Conservation (phyloP, 2,113 vertebrate genomes). For the Triplophysa tibetana region DNA sequence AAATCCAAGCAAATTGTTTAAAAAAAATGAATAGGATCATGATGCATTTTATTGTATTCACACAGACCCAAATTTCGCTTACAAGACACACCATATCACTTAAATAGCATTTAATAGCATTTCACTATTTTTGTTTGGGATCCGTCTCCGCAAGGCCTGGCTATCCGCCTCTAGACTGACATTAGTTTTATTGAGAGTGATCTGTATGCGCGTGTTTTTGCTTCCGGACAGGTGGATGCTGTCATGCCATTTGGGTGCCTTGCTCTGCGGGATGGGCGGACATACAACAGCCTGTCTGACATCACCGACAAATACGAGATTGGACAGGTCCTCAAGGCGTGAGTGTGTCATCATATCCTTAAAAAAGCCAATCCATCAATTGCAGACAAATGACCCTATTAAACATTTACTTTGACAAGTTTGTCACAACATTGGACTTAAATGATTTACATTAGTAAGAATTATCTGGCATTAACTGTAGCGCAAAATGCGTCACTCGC, state of each 20-base stretch:
- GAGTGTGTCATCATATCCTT: constrained; percentile 62
- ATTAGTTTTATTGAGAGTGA: constrained; percentile 50
- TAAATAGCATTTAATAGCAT: background rate
- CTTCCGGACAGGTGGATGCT: constrained; percentile 70
- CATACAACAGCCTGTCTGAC: constrained; percentile 76
- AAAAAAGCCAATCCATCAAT: constrained; percentile 21
- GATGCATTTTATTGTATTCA: too few relatives aligned
- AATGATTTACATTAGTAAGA: background rate
- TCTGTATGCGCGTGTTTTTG: constrained; percentile 40
- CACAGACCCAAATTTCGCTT: too few relatives aligned
- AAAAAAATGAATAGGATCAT: too few relatives aligned
- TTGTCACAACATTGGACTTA: background rate
- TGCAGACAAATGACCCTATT: constrained; percentile 25
- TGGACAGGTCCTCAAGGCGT: constrained; percentile 82
- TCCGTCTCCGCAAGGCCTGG: constrained; percentile 13
- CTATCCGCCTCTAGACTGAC: constrained; percentile 30
- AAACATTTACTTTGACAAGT: background rate
- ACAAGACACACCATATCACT: background rate
- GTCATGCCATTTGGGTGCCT: constrained; percentile 84
- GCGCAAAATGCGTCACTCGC: background rate
- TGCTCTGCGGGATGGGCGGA: constrained; percentile 81
- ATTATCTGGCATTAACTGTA: background rate
- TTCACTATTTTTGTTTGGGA: background rate
- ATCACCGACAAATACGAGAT: constrained; percentile 86
- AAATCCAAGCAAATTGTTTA: too few relatives aligned